Conservation (phyloP, 2,797 vertebrate genomes). For the Gallirallus australis region DNA sequence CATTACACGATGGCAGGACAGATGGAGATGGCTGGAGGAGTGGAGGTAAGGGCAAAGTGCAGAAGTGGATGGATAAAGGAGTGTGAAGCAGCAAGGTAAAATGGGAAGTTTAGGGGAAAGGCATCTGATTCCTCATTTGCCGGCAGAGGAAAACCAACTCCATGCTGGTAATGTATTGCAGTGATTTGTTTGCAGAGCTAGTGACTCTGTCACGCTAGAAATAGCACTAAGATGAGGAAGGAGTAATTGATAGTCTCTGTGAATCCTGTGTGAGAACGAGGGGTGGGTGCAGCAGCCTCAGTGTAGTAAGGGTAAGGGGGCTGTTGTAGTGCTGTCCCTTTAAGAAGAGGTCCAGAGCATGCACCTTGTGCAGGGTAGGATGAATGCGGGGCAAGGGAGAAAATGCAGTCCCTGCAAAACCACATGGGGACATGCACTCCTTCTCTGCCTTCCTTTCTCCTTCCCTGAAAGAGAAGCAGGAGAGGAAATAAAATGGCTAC, state of each 20-base stretch:
- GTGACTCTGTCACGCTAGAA: background rate
- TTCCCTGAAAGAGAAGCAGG: background rate
- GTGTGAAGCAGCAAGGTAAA: background rate
- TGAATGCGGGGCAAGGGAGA: background rate
- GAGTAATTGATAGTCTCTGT: background rate
- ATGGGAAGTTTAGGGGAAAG: background rate
- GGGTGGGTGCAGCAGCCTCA: background rate
- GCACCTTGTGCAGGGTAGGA: background rate
- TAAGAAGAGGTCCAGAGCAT: fast-evolving
- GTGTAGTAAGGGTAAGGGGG: background rate
- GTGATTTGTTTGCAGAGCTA: background rate
- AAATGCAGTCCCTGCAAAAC: background rate
- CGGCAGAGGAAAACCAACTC: fast-evolving
- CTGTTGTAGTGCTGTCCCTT: background rate
- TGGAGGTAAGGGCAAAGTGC: background rate
- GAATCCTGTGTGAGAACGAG: background rate
- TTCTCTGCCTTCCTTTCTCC: background rate
- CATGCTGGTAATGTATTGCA: background rate
- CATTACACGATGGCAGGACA: background rate
- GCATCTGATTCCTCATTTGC: background rate
- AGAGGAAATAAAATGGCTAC: background rate
- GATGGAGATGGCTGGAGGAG: background rate
- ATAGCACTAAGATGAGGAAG: background rate
- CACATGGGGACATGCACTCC: background rate
- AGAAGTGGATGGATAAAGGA: background rate